phyloP scores from a whole-genome alignment of 37 sponge, comb jelly and placozoan species.

The Theonella swinhoei region DNA sequence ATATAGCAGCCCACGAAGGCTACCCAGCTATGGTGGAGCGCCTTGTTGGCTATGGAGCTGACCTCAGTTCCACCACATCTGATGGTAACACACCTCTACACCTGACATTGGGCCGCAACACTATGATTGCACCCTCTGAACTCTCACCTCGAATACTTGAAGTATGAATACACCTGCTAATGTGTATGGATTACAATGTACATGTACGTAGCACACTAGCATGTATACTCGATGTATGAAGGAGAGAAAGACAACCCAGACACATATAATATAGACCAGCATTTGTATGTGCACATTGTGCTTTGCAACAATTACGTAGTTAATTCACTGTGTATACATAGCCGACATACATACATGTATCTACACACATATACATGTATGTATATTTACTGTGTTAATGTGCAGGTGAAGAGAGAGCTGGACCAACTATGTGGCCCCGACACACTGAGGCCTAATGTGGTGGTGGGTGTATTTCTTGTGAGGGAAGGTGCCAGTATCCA shows the following conservation, averaged over 20 bases:
- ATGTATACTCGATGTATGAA: no score
- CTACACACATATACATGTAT: no score
- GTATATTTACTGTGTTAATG: no score
- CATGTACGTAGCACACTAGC: no score
- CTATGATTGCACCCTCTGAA: conserved; percentile 6
- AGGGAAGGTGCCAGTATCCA: conserved; percentile 75
- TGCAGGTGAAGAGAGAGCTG: conserved; percentile 27
- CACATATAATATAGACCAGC: neutral
- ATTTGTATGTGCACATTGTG: no score
- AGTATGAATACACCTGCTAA: conserved; percentile 20
- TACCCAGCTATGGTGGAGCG: conserved; percentile 67
- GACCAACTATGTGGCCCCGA: conserved; percentile 47
- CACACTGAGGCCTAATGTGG: neutral
- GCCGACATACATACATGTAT: no score
- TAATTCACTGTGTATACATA: no score
- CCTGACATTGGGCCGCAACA: conserved; percentile 47
- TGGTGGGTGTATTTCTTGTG: conserved; percentile 65
- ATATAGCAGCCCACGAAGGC: conserved; percentile 70
- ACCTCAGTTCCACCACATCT: conserved; percentile 51
- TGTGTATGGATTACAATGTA: no score
- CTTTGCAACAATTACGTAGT: no score
- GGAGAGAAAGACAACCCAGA: no score
- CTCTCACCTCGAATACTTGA: conserved; percentile 37
- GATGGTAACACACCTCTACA: conserved; percentile 81
- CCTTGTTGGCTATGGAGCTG: conserved; percentile 77